These are phyloP conservation scores for Dendrolimus punctatus DNA, from an alignment of 1,140 invertebrate genomes.

Conservation along the genomic window DNA sequence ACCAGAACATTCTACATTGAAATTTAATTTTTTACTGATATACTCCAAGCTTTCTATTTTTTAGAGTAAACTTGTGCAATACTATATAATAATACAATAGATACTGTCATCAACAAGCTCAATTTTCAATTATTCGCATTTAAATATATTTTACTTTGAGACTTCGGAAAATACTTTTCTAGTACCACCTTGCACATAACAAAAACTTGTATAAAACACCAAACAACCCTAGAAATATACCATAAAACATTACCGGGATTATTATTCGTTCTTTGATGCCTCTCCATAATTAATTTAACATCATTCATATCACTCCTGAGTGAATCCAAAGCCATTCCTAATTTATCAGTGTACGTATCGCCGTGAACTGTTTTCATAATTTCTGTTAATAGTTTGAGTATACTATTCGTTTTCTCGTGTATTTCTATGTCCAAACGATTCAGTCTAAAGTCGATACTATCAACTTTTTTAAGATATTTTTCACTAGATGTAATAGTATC, in stretches of 20 bases:
- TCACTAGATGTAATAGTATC: constrained; percentile 55
- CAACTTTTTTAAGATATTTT: constrained; percentile 56
- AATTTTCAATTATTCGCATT: background rate
- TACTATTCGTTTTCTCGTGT: constrained; percentile 55
- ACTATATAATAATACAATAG: too few relatives aligned
- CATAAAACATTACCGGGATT: constrained; percentile 12
- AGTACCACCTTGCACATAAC: too few relatives aligned
- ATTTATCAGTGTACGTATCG: constrained; percentile 24
- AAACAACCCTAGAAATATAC: too few relatives aligned
- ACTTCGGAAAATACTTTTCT: too few relatives aligned
- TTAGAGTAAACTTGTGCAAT: too few relatives aligned
- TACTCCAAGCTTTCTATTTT: too few relatives aligned
- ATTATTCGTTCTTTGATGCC: constrained; percentile 10
- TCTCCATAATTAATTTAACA: constrained; percentile 34
- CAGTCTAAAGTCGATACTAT: constrained; percentile 55
- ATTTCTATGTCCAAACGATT: constrained; percentile 59
- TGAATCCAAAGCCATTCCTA: constrained; percentile 25
- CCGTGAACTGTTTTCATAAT: constrained; percentile 30
- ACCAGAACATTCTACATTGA: too few relatives aligned
- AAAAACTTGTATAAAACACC: too few relatives aligned
- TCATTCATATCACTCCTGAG: constrained; percentile 33
- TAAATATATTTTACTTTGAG: constrained; percentile 2
- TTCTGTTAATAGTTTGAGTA: constrained; percentile 44
- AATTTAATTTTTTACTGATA: too few relatives aligned
- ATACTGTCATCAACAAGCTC: background rate